Conservation (phyloP, 2,113 vertebrate species). For the Sceloporus undulatus region DNA sequence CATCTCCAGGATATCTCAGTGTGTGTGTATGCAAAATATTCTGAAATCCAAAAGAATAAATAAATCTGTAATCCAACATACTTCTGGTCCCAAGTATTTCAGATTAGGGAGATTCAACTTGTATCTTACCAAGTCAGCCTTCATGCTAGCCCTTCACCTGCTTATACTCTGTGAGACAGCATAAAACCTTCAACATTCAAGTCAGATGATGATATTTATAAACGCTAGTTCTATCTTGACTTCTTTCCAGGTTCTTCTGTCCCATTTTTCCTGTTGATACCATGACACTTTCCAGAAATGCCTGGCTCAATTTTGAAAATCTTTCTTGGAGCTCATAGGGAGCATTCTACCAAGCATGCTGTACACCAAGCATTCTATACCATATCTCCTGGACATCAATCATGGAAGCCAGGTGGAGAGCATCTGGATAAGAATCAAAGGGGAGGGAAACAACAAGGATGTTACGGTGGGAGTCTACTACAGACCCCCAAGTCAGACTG, state of each 20-base stretch:
- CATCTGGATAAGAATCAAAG: no score
- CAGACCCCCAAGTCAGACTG: no score
- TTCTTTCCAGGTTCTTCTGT: neutral
- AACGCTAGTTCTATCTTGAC: neutral
- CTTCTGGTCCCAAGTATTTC: no score
- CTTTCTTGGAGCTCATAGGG: neutral
- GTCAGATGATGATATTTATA: neutral
- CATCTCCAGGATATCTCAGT: no score
- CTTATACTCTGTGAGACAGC: neutral
- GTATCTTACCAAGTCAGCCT: neutral
- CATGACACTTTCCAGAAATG: neutral
- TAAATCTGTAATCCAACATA: no score
- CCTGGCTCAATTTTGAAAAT: neutral
- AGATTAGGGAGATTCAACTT: no score
- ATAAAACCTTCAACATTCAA: neutral
- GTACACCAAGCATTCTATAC: neutral
- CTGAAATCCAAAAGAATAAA: no score
- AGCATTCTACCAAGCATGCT: neutral
- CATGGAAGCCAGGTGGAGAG: no score
- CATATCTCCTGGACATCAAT: no score
- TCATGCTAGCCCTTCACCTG: neutral
- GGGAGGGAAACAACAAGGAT: no score
- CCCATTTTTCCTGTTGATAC: neutral
- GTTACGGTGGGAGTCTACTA: no score
- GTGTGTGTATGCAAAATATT: no score